phyloP scores from a whole-genome alignment of 2,888 invertebrate species.

The Macaria notata region DNA sequence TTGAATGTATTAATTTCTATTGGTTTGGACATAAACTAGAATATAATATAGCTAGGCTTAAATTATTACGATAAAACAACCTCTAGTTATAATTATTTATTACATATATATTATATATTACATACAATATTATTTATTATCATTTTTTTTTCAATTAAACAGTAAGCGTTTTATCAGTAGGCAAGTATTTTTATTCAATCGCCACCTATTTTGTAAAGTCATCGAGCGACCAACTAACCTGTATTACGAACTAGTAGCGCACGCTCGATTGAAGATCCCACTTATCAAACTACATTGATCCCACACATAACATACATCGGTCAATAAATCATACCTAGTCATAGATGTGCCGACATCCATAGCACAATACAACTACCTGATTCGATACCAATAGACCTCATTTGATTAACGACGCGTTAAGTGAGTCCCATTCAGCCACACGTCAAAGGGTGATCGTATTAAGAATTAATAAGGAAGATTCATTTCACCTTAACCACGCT shows the following conservation, averaged over 20 bases:
- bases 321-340: slow-evolving; percentile 67
- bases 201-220: slow-evolving; percentile 29
- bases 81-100: too few species aligned
- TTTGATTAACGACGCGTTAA: slow-evolving; percentile 81
- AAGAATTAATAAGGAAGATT: slow-evolving; percentile 76
- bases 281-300: slow-evolving; percentile 49
- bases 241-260: slow-evolving; percentile 56
- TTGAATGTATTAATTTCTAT: too few species aligned
- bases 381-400: slow-evolving; percentile 66
- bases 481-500: slow-evolving; percentile 57
- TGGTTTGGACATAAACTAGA: too few species aligned
- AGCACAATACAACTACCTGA: slow-evolving; percentile 78
- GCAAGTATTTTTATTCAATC: too few species aligned
- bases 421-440: slow-evolving; percentile 75
- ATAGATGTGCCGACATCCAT: slow-evolving; percentile 66
- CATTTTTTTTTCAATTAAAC: too few species aligned
- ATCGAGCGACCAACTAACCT: slow-evolving; percentile 33
- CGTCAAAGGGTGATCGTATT: slow-evolving; percentile 76
- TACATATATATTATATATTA: too few species aligned
- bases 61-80: too few species aligned
- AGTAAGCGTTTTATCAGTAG: too few species aligned
- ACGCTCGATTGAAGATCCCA: slow-evolving; percentile 47
- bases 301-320: slow-evolving; percentile 58
- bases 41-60: too few species aligned
- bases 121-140: too few species aligned